Percentiles rank a stretch among this genome's conserved stretches.
Conservation (phyloP, 1,140 invertebrate species). For the Paraescarpia echinospica region DNA sequence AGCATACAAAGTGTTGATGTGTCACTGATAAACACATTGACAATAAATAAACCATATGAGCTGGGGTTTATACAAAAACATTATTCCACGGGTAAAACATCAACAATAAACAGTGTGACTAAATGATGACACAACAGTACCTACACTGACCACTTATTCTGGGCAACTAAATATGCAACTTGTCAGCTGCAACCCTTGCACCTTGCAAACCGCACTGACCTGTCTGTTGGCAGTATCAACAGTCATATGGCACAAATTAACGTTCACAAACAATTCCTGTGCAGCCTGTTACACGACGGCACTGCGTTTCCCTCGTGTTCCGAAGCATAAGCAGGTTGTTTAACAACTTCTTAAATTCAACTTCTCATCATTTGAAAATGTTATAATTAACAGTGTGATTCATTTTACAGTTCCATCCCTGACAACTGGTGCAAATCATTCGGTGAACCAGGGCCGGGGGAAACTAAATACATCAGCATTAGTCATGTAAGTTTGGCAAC, state of each 20-base stretch:
- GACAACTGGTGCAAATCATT: no score
- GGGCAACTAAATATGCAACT: background rate
- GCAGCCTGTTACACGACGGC: background rate
- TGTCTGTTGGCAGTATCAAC: background rate
- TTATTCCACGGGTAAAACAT: background rate
- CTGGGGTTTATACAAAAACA: background rate
- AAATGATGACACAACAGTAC: background rate
- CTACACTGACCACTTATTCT: background rate
- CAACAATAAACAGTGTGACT: background rate
- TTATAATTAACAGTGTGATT: background rate
- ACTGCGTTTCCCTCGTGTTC: background rate
- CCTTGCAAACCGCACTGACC: background rate
- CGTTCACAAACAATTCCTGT: background rate
- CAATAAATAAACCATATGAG: background rate
- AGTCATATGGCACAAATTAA: background rate
- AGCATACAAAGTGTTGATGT: background rate
- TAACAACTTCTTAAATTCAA: background rate
- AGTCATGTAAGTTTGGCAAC: background rate
- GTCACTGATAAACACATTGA: background rate
- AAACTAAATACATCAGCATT: background rate
- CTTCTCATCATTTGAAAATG: background rate
- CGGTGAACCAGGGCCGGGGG: no score
- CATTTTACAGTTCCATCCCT: no score
- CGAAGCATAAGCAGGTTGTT: background rate
- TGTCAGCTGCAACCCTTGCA: background rate